Conservation (phyloP, 2,797 vertebrate species). For the Aratinga solstitialis region DNA sequence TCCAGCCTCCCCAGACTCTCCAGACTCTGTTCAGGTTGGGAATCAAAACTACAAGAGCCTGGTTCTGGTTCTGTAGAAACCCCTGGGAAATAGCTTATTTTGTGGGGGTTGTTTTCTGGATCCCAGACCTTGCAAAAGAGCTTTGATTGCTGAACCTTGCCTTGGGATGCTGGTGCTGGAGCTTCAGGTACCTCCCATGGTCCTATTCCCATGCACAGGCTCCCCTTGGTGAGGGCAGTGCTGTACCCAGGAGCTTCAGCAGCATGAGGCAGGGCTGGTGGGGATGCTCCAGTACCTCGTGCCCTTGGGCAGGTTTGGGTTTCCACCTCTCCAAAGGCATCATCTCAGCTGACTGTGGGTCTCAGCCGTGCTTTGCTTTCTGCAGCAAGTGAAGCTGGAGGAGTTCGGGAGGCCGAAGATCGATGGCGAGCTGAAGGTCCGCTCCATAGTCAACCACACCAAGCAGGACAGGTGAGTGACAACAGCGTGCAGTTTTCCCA, state of each 20-base stretch:
- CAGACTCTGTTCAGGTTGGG: neutral
- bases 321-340: neutral
- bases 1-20: neutral
- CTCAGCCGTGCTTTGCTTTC: conserved; percentile 4
- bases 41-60: neutral
- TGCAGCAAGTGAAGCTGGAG: conserved; percentile 94
- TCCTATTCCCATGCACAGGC: fast-evolving
- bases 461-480: conserved; percentile 93
- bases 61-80: neutral
- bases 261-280: neutral
- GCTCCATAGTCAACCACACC: conserved; percentile 92
- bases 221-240: fast-evolving
- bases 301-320: neutral
- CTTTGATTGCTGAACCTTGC: neutral
- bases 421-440: conserved; percentile 95
- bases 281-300: fast-evolving
- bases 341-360: fast-evolving
- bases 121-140: neutral
- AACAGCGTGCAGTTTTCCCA: fast-evolving
- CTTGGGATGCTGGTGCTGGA: neutral
- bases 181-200: neutral
- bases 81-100: neutral
- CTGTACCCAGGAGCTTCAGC: neutral
- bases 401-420: conserved; percentile 97
- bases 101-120: neutral